Base-by-base conservation (phyloP, 1,140 invertebrate species). In the Drosophila pachea region DNA sequence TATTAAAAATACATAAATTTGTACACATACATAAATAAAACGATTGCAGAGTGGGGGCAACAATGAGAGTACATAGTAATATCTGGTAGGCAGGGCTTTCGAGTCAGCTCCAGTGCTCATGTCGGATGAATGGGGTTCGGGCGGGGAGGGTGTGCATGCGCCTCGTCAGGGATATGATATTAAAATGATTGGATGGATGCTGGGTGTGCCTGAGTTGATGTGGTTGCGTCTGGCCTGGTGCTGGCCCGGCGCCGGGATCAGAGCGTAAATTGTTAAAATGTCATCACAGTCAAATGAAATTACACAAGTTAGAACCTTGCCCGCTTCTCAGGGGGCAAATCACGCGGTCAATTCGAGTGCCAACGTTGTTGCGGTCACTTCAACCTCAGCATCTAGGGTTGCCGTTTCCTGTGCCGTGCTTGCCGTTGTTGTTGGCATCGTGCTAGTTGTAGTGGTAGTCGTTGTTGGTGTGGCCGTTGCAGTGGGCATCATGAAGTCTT, bases 251-350 rank as follows among this genome's bases (percentile, higher is more conserved):
- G 78, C 75, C 83, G 78, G 75, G 78, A 83, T 78, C 72, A 73
- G 63, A 74, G 70, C 65, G 65, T 84, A 76, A 70, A 83, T 84
- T 84, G 79, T 79, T 83, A 82, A 78, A 77, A 75, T 78, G 83
- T 87, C 83, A 87, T 87, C 84, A 87, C 84, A 87, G 84, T 87
- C 84, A 87, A 77, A 87, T 87, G 68, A 64, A 82, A 76, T 64
- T 84, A 69, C 66, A 72, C 68, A 74, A 74, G 63, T 55, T 32
- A 52, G 55, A 65, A 55, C 52, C 49, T 58, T 61, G 60, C 38
- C 55, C 38, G 47, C 42, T 61, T 48, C 58, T 35, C 64, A 36
- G 40, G 33, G 65, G 45, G 58, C 22, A 40, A 71, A 59, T 84
- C 75, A 84, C 79, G 67, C 33, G 31, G 38, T 16, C 29, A 67